phyloP scores from a whole-genome alignment of 2,113 vertebrate species.

The Melanerpes aurifrons region DNA sequence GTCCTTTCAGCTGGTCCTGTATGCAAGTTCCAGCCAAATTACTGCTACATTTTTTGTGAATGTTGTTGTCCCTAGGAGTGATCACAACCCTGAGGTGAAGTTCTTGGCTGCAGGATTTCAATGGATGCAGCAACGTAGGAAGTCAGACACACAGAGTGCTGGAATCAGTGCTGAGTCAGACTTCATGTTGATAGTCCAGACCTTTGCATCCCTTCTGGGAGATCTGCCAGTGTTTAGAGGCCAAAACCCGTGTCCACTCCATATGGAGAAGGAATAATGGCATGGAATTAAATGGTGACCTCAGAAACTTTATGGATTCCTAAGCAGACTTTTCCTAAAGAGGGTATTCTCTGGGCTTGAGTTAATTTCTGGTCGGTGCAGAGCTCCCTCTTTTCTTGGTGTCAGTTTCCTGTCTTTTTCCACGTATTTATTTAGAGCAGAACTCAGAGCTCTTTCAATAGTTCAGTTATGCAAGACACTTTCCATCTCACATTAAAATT shows the following conservation, averaged over 20 bases:
- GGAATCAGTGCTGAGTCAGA: constrained; percentile 65
- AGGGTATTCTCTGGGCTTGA: not conserved
- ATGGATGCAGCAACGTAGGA: constrained; percentile 8
- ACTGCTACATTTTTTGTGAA: not conserved
- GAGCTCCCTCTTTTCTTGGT: not conserved
- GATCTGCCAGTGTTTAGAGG: constrained; percentile 49
- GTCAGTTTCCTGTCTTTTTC: constrained; percentile 24
- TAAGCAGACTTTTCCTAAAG: constrained; percentile 19
- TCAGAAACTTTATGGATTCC: constrained; percentile 47
- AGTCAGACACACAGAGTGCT: constrained; percentile 30
- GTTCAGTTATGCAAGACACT: constrained; percentile 57
- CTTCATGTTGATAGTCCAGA: constrained; percentile 56
- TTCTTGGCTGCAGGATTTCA: constrained; percentile 18
- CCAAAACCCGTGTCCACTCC: constrained; percentile 56
- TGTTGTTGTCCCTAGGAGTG: not conserved
- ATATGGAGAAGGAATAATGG: constrained; percentile 45
- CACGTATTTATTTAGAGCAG: constrained; percentile 22
- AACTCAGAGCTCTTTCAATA: constrained; percentile 34
- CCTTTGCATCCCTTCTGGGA: constrained; percentile 56
- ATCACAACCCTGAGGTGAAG: not conserved
- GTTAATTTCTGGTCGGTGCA: not conserved
- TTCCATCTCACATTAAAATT: constrained; percentile 61
- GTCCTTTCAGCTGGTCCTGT: not conserved
- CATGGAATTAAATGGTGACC: constrained; percentile 29
- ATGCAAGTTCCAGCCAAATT: not conserved